Evolutionary conservation across 2,113 vertebrate species (phyloP).

Genomic region (Prionailurus viverrinus): DNA sequence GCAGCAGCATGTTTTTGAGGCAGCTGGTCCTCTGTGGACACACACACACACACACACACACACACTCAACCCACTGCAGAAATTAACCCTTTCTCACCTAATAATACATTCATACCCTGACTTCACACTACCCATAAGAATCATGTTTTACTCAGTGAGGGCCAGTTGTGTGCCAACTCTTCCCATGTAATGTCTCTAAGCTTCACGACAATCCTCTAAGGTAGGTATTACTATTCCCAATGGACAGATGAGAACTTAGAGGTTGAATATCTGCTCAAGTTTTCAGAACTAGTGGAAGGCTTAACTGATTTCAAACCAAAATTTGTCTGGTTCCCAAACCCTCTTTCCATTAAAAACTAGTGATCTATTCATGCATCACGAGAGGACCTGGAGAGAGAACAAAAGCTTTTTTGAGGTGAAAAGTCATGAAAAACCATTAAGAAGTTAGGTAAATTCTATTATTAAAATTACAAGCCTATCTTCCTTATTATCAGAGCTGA

Average conservation of each 20-base stretch:
- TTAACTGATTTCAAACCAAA: slow-evolving; percentile 35
- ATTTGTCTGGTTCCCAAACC: not conserved
- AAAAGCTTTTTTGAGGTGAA: not conserved
- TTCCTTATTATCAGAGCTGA: slow-evolving; percentile 38
- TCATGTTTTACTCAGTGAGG: not conserved
- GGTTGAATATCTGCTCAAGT: not conserved
- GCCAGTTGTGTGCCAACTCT: not conserved
- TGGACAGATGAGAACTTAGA: not conserved
- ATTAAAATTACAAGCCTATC: not conserved
- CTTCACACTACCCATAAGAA: not conserved
- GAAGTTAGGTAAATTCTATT: not conserved
- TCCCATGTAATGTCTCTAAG: not conserved
- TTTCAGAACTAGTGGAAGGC: not conserved
- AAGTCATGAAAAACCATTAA: not conserved
- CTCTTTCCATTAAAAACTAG: not conserved
- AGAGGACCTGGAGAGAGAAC: not conserved
- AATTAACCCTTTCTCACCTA: slow-evolving; percentile 52
- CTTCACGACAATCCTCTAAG: not conserved
- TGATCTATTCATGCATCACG: not conserved
- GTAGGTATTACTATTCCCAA: not conserved
- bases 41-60: not conserved
- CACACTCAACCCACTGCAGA: not conserved
- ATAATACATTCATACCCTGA: not conserved
- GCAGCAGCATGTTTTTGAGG: slow-evolving; percentile 30
- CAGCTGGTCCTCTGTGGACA: slow-evolving; percentile 39